phyloP scores from a whole-genome alignment of 2,797 vertebrate species.

The Clarias laeviceps region DNA sequence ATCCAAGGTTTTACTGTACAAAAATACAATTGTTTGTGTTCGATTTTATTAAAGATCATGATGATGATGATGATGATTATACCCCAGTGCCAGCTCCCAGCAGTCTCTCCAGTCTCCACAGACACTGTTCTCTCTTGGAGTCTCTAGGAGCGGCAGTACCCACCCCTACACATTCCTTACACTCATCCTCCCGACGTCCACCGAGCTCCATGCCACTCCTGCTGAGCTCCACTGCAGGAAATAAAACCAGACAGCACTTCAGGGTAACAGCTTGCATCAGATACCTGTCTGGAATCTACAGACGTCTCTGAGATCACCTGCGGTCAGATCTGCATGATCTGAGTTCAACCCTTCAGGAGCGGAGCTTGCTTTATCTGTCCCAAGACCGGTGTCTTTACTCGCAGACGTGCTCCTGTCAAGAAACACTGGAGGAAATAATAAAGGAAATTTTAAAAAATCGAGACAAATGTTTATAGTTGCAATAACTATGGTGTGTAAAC shows the following conservation, averaged over 20 bases:
- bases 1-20: background rate
- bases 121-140: slow-evolving; percentile 68
- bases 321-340: background rate
- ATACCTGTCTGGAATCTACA: background rate
- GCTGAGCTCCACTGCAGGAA: background rate
- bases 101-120: slow-evolving; percentile 71
- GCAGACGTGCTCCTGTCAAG: slow-evolving; percentile 59
- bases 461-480: background rate
- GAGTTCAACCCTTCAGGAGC: slow-evolving; percentile 21
- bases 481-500: too few species aligned
- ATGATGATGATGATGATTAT: background rate
- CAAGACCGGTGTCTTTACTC: slow-evolving; percentile 72
- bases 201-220: slow-evolving; percentile 48
- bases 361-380: slow-evolving; percentile 56
- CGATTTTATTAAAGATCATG: background rate
- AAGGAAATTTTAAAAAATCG: background rate
- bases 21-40: background rate
- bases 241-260: background rate
- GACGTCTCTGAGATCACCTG: slow-evolving; percentile 10
- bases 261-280: background rate
- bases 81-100: slow-evolving; percentile 51
- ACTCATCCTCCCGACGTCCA: slow-evolving; percentile 18
- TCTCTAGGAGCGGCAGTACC: slow-evolving; percentile 23
- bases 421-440: slow-evolving; percentile 51
- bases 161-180: background rate